phyloP scores from a whole-genome alignment of 2,888 invertebrate genomes.

The Caenorhabditis sp. region DNA sequence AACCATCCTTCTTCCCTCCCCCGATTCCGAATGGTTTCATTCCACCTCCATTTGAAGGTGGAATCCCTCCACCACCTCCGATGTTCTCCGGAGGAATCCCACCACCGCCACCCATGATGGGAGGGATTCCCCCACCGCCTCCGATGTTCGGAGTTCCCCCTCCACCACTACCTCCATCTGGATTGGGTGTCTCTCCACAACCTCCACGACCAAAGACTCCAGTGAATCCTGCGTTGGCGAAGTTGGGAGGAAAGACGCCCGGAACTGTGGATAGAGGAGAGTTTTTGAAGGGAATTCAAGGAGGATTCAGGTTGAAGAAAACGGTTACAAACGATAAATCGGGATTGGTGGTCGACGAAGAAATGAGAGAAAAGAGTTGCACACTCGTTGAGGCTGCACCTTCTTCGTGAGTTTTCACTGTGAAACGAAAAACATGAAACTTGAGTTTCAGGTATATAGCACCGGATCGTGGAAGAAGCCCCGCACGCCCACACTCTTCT shows the following conservation, averaged over 20 bases:
- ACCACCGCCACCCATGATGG: slow-evolving; percentile 66
- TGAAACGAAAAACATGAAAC: background rate
- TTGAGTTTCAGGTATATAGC: slow-evolving; percentile 57
- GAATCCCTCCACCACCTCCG: slow-evolving; percentile 61
- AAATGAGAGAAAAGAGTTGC: slow-evolving; percentile 68
- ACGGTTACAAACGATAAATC: slow-evolving; percentile 79
- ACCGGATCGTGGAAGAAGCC: slow-evolving; percentile 60
- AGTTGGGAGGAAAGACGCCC: slow-evolving; percentile 71
- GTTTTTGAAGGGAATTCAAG: slow-evolving; percentile 72
- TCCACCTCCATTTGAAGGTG: slow-evolving; percentile 39
- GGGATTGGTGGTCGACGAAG: slow-evolving; percentile 77
- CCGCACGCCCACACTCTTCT: slow-evolving; percentile 65
- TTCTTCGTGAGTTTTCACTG: slow-evolving; percentile 58
- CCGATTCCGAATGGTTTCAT: slow-evolving; percentile 51
- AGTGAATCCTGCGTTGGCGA: slow-evolving; percentile 69
- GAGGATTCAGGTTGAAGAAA: slow-evolving; percentile 75
- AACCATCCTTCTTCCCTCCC: slow-evolving; percentile 53
- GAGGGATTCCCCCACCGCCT: slow-evolving; percentile 62
- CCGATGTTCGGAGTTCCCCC: slow-evolving; percentile 69
- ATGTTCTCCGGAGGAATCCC: slow-evolving; percentile 60
- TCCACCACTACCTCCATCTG: slow-evolving; percentile 57
- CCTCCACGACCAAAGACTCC: slow-evolving; percentile 61
- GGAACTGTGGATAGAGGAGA: slow-evolving; percentile 71
- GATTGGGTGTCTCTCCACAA: slow-evolving; percentile 39
- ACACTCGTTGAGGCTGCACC: slow-evolving; percentile 65